Evolutionary conservation across 1,140 invertebrate genomes (phyloP), one percentile per base, ranked within the genome.

Genomic region (Cydia strobilella): DNA sequence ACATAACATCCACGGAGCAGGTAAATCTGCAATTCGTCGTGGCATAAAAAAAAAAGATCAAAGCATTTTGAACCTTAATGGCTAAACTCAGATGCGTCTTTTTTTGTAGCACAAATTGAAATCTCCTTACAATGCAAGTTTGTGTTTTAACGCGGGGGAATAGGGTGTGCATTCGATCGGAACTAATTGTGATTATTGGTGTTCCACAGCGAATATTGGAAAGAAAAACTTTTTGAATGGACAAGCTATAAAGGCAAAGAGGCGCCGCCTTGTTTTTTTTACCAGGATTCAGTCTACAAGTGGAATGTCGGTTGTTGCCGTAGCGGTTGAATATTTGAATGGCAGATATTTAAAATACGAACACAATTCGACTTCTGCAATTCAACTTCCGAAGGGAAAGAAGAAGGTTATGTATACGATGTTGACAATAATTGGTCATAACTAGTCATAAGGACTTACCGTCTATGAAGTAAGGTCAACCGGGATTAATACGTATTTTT

Each of bases 21-120:
- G 85, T 85, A 86, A 84, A 83, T 83, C 85, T 76, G 84, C 82
- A 81, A 83, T 80, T 78, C 79, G 80, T 79, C 76, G 75, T 75
- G 35, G 27, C 59, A 72, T 62, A 20, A 20, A 23, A 76, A 23
- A 76, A 77, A 77, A 77, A 75, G 35, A 74, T 71, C 27, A 75
- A 74, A 76, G 31, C 74, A 72, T 77, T 75, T 78, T 69, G 27
- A 69, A 69, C 65, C 65, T 69, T 69, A 69, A 69, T 69, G 65
- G 65, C 31, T 39, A 69, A 69, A 69, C 65, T 31, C 31, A 69
- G n/a, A 69, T 69, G 31, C n/a, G 27, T 18, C 27, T 69, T 69
- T 69, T 69, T 69, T 69, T 69, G 27, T 69, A 69, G 27, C 31
- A 69, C 65, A 69, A 69, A 69, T 69, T 69, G 65, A 69, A 69